These are phyloP conservation scores for Columbina picui DNA, from an alignment of 2,113 vertebrate species.

Conservation along the genomic window DNA sequence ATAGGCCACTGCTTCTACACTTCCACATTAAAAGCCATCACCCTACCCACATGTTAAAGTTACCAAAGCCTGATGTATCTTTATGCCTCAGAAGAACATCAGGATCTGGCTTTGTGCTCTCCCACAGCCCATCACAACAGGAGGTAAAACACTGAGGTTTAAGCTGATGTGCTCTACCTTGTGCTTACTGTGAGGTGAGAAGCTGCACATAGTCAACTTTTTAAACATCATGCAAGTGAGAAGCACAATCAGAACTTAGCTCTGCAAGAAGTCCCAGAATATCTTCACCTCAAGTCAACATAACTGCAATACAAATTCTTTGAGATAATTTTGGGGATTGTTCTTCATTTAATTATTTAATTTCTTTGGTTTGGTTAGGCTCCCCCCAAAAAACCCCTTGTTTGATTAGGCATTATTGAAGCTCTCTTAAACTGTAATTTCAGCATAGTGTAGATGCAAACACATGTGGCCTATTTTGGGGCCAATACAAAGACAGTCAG, in stretches of 20 bases:
- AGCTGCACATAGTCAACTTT: background rate
- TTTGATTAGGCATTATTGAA: background rate
- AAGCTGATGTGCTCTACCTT: background rate
- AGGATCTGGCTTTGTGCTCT: background rate
- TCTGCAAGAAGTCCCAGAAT: background rate
- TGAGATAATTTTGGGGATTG: background rate
- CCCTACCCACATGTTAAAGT: background rate
- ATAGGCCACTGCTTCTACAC: background rate
- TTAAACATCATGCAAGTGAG: background rate
- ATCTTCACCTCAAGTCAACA: background rate
- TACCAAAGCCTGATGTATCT: background rate
- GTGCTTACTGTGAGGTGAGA: background rate
- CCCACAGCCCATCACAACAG: background rate
- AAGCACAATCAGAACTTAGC: background rate
- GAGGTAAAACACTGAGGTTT: background rate
- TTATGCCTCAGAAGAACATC: background rate
- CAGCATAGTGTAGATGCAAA: background rate
- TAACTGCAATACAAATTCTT: background rate
- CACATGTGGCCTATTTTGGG: background rate
- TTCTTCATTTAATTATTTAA: background rate
- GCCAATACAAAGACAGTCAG: background rate
- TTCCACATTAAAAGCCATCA: background rate
- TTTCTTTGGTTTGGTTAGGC: background rate
- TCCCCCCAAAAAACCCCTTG: accelerated
- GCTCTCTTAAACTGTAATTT: background rate